These are phyloP conservation scores for Dermolepida albohirtum DNA, from an alignment of 2,888 invertebrate species.

Conservation along the genomic window DNA sequence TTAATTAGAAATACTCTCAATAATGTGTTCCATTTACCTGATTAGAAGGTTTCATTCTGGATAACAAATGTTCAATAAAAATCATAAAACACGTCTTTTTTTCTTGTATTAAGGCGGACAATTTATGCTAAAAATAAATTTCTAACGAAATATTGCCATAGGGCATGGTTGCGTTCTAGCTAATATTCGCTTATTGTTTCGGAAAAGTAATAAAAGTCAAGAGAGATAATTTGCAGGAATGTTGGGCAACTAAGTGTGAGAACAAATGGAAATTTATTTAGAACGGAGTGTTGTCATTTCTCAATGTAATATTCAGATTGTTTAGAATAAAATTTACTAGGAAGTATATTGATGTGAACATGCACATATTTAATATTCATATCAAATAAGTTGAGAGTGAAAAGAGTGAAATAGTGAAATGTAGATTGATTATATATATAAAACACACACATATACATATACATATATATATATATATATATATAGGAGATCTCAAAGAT, in stretches of 20 bases:
- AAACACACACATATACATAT: too few species aligned
- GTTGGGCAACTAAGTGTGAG: slow-evolving; percentile 24
- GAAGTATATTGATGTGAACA: too few species aligned
- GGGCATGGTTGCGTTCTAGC: slow-evolving; percentile 37
- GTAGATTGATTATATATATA: too few species aligned
- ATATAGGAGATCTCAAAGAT: too few species aligned
- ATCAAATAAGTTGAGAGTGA: too few species aligned
- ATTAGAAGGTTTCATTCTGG: neutral
- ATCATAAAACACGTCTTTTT: neutral
- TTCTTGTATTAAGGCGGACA: slow-evolving; percentile 1
- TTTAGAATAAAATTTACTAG: slow-evolving; percentile 10
- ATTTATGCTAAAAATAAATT: slow-evolving; percentile 22
- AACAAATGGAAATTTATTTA: slow-evolving; percentile 39
- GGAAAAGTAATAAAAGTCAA: slow-evolving; percentile 41
- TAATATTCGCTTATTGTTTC: slow-evolving; percentile 47
- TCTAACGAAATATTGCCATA: neutral
- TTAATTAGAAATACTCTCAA: too few species aligned
- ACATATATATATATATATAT: too few species aligned
- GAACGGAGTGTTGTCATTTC: neutral
- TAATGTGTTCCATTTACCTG: neutral
- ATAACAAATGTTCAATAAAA: slow-evolving; percentile 4
- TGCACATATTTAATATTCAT: too few species aligned
- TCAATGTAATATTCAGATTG: slow-evolving; percentile 7
- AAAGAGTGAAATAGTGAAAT: too few species aligned
- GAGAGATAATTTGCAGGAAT: slow-evolving; percentile 45